Evolutionary conservation across 2,113 vertebrate genomes (phyloP).

Genomic region (Salvelinus sp.): DNA sequence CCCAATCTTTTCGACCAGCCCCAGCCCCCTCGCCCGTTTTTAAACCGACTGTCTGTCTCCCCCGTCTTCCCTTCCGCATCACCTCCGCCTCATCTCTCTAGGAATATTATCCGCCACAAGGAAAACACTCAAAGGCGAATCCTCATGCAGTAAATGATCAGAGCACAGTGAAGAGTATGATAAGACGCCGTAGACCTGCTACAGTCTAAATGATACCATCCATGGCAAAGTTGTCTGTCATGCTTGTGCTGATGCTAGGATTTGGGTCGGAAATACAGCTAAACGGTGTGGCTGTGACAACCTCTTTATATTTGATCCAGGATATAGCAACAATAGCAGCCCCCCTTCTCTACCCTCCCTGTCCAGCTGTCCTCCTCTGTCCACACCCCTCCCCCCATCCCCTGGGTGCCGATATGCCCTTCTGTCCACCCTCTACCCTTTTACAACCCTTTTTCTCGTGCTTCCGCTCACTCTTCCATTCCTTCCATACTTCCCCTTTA

Average conservation of each 20-base stretch:
- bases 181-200: not conserved
- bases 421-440: slow-evolving; percentile 50
- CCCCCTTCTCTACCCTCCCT: slow-evolving; percentile 41
- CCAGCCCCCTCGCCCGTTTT: slow-evolving; percentile 12
- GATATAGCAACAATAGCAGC: not conserved
- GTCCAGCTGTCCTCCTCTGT: slow-evolving; percentile 57
- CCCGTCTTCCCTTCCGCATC: not conserved
- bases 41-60: not conserved
- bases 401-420: slow-evolving; percentile 34
- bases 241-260: slow-evolving; percentile 36
- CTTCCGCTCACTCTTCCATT: slow-evolving; percentile 9
- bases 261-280: not conserved
- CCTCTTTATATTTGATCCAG: not conserved
- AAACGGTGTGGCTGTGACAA: not conserved
- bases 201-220: slow-evolving; percentile 18
- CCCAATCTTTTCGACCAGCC: slow-evolving; percentile 3
- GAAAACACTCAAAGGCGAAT: not conserved
- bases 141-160: not conserved
- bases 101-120: not conserved
- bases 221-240: slow-evolving; percentile 59
- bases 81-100: slow-evolving; percentile 2
- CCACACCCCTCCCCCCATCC: slow-evolving; percentile 48
- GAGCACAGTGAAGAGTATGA: not conserved
- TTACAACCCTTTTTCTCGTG: slow-evolving; percentile 17
- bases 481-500: not conserved